Evolutionary conservation across 2,888 invertebrate genomes (phyloP), one percentile per base, ranked within the genome.

Genomic region (Synergus laeviventris): DNA sequence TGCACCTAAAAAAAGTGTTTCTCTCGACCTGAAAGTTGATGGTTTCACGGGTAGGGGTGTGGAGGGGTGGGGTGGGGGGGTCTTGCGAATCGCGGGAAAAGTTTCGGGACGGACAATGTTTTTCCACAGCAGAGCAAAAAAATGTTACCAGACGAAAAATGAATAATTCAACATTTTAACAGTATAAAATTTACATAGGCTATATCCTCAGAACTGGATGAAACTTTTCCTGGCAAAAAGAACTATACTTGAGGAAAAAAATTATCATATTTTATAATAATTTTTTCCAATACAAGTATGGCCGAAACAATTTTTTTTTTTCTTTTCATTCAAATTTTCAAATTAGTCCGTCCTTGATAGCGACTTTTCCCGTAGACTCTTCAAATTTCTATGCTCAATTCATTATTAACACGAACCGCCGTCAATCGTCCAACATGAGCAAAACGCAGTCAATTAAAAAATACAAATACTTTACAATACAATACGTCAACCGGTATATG

Each of bases 361-460:
- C 24, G 21, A 24, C 24, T 49, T 70, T 70, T 54, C 49, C 45
- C 18, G 12, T n/a, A 24, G 70, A 70, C 49, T 49, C 70, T 9
- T 36, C 70, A 24, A 74, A 38, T 59, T 59, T 74, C 21, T 59
- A 74, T 74, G 59, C 70, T 49, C 49, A 70, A 70, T 70, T 70
- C 39, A 24, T 66, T 74, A 24, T 66, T 74, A 74, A 74, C 39
- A 74, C 74, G 59, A 60, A 60, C 61, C 54, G 79, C 79, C 78
- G 81, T 82, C 77, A 82, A 81, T 81, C 83, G 70, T 81, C 75
- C 82, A 86, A 86, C 84, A 84, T 86, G 86, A 86, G 87, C 86
- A 87, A 87, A 87, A 87, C 83, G 84, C 86, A 85, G 85, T 87
- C 81, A 84, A 87, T 87, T 84, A 85, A 86, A 87, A 86, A 86